These are phyloP conservation scores for Mohoua ochrocephala DNA, from an alignment of 2,113 vertebrate genomes.

Conservation along the genomic window DNA sequence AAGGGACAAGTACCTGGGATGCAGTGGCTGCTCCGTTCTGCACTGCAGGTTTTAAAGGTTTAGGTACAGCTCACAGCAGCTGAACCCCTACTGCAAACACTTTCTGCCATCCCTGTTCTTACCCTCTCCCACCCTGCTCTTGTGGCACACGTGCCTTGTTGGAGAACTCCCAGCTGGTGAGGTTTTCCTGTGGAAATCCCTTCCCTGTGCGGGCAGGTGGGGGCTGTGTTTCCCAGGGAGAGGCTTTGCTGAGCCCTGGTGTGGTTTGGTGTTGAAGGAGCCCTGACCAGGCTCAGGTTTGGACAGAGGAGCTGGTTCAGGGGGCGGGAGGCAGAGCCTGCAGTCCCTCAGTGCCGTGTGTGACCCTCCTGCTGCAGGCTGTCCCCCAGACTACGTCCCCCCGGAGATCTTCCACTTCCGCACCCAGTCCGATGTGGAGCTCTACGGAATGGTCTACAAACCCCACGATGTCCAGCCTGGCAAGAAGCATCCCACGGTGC, in stretches of 20 bases:
- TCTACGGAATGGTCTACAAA: conserved; percentile 97
- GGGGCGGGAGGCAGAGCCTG: not conserved
- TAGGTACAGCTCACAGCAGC: not conserved
- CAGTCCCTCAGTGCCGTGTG: not conserved
- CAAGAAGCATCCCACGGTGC: conserved; percentile 91
- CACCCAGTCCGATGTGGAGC: conserved; percentile 83
- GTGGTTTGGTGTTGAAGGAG: not conserved
- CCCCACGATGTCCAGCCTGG: conserved; percentile 87
- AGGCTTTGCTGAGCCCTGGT: not conserved
- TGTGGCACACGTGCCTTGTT: not conserved
- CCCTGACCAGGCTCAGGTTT: not conserved
- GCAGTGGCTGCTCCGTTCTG: not conserved
- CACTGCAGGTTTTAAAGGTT: not conserved
- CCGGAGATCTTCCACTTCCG: conserved; percentile 94
- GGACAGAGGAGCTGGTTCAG: not conserved
- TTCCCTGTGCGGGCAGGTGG: not conserved
- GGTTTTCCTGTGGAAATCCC: not conserved
- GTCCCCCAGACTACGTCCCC: conserved; percentile 90
- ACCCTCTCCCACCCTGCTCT: not conserved
- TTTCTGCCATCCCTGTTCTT: not conserved
- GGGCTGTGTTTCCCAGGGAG: not conserved
- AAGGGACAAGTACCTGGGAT: not conserved
- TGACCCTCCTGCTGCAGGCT: conserved; percentile 72
- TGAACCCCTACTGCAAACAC: not conserved
- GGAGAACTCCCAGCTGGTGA: not conserved